These are phyloP conservation scores for Amphiprion ocellaris DNA, from an alignment of 2,113 vertebrate genomes.

Conservation along the genomic window DNA sequence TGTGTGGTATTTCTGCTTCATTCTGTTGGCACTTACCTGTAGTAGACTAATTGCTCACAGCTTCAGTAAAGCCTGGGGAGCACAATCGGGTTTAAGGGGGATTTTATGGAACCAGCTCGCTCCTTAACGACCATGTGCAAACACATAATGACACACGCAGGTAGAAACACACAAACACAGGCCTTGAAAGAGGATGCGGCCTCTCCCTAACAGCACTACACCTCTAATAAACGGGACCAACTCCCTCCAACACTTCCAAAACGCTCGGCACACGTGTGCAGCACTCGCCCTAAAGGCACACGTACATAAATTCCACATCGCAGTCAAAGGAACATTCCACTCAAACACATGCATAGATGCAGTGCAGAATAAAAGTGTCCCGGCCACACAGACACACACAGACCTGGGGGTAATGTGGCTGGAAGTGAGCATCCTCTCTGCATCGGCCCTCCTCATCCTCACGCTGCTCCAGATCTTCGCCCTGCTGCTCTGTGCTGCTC, in stretches of 20 bases:
- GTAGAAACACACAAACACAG: conserved; percentile 48
- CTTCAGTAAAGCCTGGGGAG: conserved; percentile 52
- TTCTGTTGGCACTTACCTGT: conserved; percentile 45
- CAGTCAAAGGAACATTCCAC: conserved; percentile 71
- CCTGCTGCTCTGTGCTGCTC: conserved; percentile 69
- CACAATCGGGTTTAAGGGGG: conserved; percentile 56
- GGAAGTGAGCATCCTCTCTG: conserved; percentile 90
- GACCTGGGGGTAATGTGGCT: conserved; percentile 94
- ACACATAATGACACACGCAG: conserved; percentile 67
- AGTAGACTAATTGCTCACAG: conserved; percentile 70
- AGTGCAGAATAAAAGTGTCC: conserved; percentile 45
- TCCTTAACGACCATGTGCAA: conserved; percentile 74
- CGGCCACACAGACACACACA: conserved; percentile 75
- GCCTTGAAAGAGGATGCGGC: conserved; percentile 53
- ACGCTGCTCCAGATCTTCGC: conserved; percentile 57
- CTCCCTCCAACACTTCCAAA: conserved; percentile 49
- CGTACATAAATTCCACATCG: conserved; percentile 4
- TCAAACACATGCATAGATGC: conserved; percentile 82
- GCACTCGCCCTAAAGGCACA: conserved; percentile 67
- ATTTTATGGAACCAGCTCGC: conserved; percentile 66
- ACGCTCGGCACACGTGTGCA: conserved; percentile 78
- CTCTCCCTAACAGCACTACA: conserved; percentile 52
- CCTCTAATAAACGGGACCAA: conserved; percentile 61
- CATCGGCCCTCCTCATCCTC: conserved; percentile 83
- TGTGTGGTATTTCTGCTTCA: conserved; percentile 30